Evolutionary conservation across 53 echinoderm and acorn worm species (phyloP).

Genomic region (Astropecten irregularis): DNA sequence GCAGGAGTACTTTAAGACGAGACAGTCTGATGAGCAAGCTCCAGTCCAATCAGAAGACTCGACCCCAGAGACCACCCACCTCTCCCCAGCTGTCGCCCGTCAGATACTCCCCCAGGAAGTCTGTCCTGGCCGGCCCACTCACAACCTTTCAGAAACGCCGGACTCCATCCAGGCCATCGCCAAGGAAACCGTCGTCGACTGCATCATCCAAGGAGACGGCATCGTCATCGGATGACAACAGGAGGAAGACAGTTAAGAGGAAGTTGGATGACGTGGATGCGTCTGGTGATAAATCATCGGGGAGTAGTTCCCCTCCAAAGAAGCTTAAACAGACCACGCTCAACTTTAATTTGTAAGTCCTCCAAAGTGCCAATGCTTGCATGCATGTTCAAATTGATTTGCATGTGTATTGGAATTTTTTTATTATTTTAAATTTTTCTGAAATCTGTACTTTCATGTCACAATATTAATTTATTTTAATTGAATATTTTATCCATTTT

Average conservation of each 20-base stretch:
- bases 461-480: too few relatives aligned
- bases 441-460: neutral
- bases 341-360: conserved; percentile 35
- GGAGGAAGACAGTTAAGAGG: conserved; percentile 19
- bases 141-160: conserved; percentile 37
- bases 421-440: neutral
- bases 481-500: too few relatives aligned
- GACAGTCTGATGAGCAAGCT: conserved; percentile 17
- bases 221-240: neutral
- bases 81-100: conserved; percentile 30
- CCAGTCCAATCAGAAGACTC: neutral
- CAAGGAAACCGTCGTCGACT: conserved; percentile 4
- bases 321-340: conserved; percentile 40
- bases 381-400: too few relatives aligned
- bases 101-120: conserved; percentile 47
- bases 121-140: conserved; percentile 49
- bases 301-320: neutral
- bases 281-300: conserved; percentile 18
- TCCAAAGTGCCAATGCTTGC: too few relatives aligned
- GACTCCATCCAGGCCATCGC: conserved; percentile 32
- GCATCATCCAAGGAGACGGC: neutral
- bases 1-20: conserved; percentile 31
- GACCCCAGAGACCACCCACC: conserved; percentile 20
- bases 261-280: conserved; percentile 16
- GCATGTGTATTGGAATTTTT: neutral